Base-by-base conservation (phyloP, 2,888 invertebrate genomes). In the Orchestes rusci region DNA sequence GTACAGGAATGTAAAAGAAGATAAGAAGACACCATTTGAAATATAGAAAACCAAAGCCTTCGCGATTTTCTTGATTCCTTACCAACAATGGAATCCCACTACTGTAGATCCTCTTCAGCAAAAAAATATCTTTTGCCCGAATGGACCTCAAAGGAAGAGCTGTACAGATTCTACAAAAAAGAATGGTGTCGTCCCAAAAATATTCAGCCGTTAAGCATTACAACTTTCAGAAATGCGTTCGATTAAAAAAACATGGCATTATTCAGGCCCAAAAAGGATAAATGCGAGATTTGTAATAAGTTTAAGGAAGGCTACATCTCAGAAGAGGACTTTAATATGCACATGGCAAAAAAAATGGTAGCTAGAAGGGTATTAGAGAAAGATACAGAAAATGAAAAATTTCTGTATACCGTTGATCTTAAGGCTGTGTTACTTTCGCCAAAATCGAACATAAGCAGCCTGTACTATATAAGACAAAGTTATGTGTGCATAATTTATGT, bases 81-180 rank as follows among this genome's bases (percentile, higher is more conserved):
- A 23, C 23, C 48, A 27, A 39, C 19, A 15, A 48, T 50, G 43
- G 43, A 52, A 36, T 50, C 51, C 16, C 48, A 52, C 31, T 53
- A 50, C 19, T 51, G 45, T 34, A 38, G 43, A 38, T 39, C 45
- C 2, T 29, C 46, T 7, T 45, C 39, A 10, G 39, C 32, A 15
- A 50, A 53, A 39, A 20, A 30, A 17, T 50, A 53, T 40, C 30
- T 45, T 16, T 30, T 47, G 45, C 51, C 51, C 36, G 49, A 51
- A 33, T 53, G 51, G 46, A 16, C 29, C 17, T 50, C 53, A 13
- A 47, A 45, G 34, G 16, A 34, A 27, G 45, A 29, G 30, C 30
- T 45, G 8, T 41, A 45, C 28, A 45, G n/a, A n/a, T n/a, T n/a
- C n/a, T n/a, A n/a, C n/a, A n/a, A n/a, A n/a, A n/a, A n/a, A n/a